Percentiles rank a stretch among this genome's conserved stretches.
These are phyloP conservation scores for Oriolus oriolus DNA, from an alignment of 2,113 vertebrate species.

Conservation along the genomic window DNA sequence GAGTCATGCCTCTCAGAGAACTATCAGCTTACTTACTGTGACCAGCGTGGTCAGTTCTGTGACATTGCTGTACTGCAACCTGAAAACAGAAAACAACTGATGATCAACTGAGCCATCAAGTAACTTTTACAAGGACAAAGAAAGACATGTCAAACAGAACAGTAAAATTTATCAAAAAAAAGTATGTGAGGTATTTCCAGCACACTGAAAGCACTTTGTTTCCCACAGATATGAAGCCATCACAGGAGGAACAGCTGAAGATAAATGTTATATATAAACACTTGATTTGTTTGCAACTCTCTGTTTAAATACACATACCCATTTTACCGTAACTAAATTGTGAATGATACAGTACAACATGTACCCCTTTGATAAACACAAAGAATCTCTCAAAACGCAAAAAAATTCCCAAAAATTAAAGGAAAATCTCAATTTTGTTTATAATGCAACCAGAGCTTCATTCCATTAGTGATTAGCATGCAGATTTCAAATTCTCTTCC, in stretches of 20 bases:
- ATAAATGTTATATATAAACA: background rate
- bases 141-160: background rate
- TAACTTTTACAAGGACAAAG: background rate
- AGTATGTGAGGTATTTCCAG: background rate
- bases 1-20: background rate
- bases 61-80: slow-evolving; percentile 78
- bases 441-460: background rate
- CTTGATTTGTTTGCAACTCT: background rate
- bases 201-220: background rate
- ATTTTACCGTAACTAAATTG: background rate
- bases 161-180: background rate
- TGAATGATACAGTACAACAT: background rate
- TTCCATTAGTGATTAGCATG: background rate
- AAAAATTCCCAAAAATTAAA: background rate
- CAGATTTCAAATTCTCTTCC: background rate
- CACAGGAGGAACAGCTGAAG: background rate
- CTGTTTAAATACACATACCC: background rate
- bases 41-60: slow-evolving; percentile 71
- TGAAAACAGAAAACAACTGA: slow-evolving; percentile 72
- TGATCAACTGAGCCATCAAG: slow-evolving; percentile 27
- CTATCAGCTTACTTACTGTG: slow-evolving; percentile 72
- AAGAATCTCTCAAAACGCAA: background rate
- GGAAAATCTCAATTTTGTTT: background rate
- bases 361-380: background rate
- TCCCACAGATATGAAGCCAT: background rate